Base-by-base conservation (phyloP, 2,113 vertebrate species). In the Elgaria multicarinata region DNA sequence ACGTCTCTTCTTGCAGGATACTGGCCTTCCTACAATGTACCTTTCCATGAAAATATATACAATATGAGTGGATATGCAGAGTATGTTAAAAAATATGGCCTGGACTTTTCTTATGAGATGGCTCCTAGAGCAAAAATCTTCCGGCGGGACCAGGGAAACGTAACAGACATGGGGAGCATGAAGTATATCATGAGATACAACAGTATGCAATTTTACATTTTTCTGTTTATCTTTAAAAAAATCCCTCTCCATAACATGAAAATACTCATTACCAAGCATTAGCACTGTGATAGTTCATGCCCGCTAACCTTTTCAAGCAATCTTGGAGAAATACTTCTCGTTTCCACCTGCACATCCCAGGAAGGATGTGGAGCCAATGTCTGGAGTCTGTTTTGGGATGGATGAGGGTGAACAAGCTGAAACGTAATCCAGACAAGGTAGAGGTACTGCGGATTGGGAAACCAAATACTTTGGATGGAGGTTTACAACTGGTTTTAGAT, bases 181-280 rank as follows among this genome's bases (percentile, higher is more conserved):
- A 99, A 98, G 94, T 94, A 97, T 88, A 97, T 99, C 92, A 98
- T 98, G 98, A 98, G 98, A 97, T 98, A 98, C 96, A 99, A 99
- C 96, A 98, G 98, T 99, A 97, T 78, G 98, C 96, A 67, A 72
- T 82, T 55, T 0, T 0, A 83, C 10, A 78, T 6, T 71, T 87
- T 53, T 64, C 22, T 87, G 53, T 81, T 92, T 81, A 86, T 90
- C 28, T 79, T 81, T 81, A 66, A 78, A 42, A 77, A 6, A 82
- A 39, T 58, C 26, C n/a, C n/a, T 26, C 26, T 55, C 6, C 26
- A 44, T 53, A 75, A 74, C 22, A 66, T 53, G 66, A 42, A 39
- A 77, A 39, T 50, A 4, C 6, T 72, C 12, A 2, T 74, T 83
- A 6, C 14, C 44, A 36, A 69, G 31, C 6, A 50, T 74, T 87